Percentiles rank a stretch among this genome's conserved stretches.
phyloP scores from a whole-genome alignment of 1,140 invertebrate species.

The Steinernema feltiae region DNA sequence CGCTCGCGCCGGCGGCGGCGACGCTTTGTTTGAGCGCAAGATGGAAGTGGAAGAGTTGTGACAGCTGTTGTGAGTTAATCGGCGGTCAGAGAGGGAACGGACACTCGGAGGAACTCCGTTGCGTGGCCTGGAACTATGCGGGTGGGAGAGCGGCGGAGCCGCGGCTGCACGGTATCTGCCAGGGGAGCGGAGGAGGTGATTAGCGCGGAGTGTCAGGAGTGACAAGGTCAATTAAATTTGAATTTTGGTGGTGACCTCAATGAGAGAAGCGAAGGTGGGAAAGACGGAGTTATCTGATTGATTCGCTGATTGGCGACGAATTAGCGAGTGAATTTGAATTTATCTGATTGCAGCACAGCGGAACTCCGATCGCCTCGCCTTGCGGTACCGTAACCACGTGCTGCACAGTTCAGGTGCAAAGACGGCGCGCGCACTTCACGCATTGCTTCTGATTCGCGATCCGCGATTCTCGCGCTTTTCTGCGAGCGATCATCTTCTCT shows the following conservation, averaged over 20 bases:
- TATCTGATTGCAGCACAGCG: too few species aligned
- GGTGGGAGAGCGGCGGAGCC: neutral
- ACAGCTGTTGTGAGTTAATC: conserved; percentile 11
- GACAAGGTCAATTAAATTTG: conserved; percentile 12
- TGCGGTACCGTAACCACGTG: too few species aligned
- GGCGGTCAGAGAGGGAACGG: too few species aligned
- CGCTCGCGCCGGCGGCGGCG: conserved; percentile 8
- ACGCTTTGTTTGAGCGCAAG: neutral
- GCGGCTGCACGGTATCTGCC: neutral
- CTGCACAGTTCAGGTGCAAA: too few species aligned
- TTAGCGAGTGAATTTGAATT: neutral
- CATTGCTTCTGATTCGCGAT: too few species aligned
- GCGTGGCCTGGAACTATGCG: neutral
- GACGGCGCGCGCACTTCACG: too few species aligned
- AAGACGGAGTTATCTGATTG: neutral
- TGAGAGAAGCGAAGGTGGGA: conserved; percentile 10
- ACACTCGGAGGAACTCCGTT: too few species aligned
- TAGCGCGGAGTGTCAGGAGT: neutral
- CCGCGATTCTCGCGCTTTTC: too few species aligned
- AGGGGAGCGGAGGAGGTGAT: neutral
- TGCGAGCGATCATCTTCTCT: too few species aligned
- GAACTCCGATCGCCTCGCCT: too few species aligned
- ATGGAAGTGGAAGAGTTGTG: neutral
- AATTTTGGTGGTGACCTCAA: conserved; percentile 1
- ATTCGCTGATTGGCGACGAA: neutral